Evolutionary conservation across 1,140 invertebrate species (phyloP), one percentile per base, ranked within the genome.

Genomic region (Pseudomyrmex flavicornis): DNA sequence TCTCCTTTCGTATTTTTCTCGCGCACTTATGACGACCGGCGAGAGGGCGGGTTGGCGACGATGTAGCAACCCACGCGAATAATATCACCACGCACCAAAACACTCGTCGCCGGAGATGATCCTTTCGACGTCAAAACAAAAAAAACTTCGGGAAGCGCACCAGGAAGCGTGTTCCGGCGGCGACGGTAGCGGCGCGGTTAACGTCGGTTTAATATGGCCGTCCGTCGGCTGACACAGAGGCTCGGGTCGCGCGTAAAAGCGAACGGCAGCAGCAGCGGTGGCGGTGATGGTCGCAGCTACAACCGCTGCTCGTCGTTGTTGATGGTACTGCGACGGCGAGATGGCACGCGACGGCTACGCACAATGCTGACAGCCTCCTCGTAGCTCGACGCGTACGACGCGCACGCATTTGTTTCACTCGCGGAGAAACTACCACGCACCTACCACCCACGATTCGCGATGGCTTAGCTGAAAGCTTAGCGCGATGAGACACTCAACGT

Each of bases 201-300:
- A 88, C 86, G 89, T 84, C 85, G 77, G 88, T 88, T 93, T 93
- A 93, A 93, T 92, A 93, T 93, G 92, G 92, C 92, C 91, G 92
- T 92, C 90, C 88, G 87, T 92, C 91, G 54, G 88, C 92, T 91
- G 86, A 88, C 90, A 91, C 86, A 75, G 84, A 89, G 85, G 89
- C 90, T 91, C 89, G 85, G 85, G 62, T 86, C 83, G 82, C 85
- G 77, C 85, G 72, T 84, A 70, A 75, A 84, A 82, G 26, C 65
- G 17, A 46, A 44, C 66, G 58, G 59, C 12, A 46, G 54, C 10
- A 50, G 65, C 75, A 63, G 17, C 26, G 52, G 10, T 35, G 52
- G 12, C 58, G 48, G 7, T 26, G 48, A 22, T 9, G 58, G 44
- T 35, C 26, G 52, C 70, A 70, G 15, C 48, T 74, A 59, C 70